A percentile compares a stretch with the other conserved stretches of the same genome.
Conservation (phyloP, 2,113 vertebrate species). For the Lasiurus borealis region DNA sequence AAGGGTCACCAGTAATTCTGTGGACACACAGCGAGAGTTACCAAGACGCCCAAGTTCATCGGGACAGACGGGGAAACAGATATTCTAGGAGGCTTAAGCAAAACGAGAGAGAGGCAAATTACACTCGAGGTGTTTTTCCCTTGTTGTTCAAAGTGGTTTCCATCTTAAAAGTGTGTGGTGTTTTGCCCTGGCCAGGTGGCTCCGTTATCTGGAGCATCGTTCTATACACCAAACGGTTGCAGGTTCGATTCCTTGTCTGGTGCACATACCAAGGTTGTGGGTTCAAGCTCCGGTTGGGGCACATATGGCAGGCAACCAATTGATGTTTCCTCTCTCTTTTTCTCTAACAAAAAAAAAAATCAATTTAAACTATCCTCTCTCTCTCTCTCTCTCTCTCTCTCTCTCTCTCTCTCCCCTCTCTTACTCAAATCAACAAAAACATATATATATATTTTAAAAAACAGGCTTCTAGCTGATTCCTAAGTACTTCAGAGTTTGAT, state of each 20-base stretch:
- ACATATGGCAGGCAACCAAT: background rate
- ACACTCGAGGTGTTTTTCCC: background rate
- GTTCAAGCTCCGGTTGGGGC: background rate
- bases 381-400: no score
- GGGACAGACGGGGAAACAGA: background rate
- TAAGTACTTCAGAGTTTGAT: no score
- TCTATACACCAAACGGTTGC: background rate
- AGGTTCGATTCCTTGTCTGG: background rate
- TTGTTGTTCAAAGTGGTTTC: background rate
- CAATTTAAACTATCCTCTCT: no score
- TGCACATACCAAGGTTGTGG: background rate
- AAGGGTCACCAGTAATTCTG: background rate
- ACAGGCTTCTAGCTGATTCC: no score
- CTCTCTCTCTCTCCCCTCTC: background rate
- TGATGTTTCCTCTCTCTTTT: background rate
- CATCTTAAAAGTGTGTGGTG: background rate
- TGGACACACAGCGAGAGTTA: background rate
- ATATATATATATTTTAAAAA: no score
- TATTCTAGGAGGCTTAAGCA: constrained; percentile 4
- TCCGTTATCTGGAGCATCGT: background rate
- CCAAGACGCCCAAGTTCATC: background rate
- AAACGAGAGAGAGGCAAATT: constrained; percentile 21
- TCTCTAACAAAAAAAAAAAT: background rate
- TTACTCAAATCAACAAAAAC: background rate
- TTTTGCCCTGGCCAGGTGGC: background rate